Base-by-base conservation (phyloP, 2,113 vertebrate genomes). In the Lepidiolamprologus cunningtoni region DNA sequence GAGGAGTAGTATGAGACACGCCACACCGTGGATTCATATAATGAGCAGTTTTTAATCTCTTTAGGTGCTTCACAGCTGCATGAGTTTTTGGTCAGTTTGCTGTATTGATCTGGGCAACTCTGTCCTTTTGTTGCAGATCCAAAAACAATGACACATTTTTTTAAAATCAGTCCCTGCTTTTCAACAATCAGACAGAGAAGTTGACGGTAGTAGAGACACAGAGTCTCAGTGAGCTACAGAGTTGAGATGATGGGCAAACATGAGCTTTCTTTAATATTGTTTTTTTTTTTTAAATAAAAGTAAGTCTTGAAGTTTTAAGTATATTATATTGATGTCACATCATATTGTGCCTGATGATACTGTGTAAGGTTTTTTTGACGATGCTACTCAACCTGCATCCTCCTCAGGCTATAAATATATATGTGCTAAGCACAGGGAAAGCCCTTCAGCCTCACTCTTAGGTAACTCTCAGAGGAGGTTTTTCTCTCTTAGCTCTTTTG, bases 371-470 rank as follows among this genome's bases (percentile, higher is more conserved):
- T 37, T 23, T 85, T n/a, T 54, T 50, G 6, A 54, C 3, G 19
- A 17, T 63, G 50, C 71, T 21, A 5, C 50, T 82, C 76, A 26
- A 55, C n/a, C 68, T 61, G 79, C 52, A 21, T 9, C 21, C 47
- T 80, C 78, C 14, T 54, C 17, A 45, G 33, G 47, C 45, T 88
- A 52, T 86, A 83, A 89, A 87, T 82, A 90, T 82, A 50, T 11
- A 9, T 16, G 13, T 26, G 5, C 42, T 42, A 17, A 19, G n/a
- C 35, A 5, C 45, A 9, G 52, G 86, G 78, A 66, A 90, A 78
- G 42, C 63, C 73, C 86, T 53, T 17, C 53, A 1, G 16, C 63
- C 47, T 63, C 61, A 68, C 23, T 35, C 68, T 84, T 10, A 17
- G 71, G 4, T 21, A 68, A 73, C 33, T 86, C 82, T 68, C 45